These are phyloP conservation scores for Nyctibius grandis DNA, from an alignment of 2,797 vertebrate species.

Conservation along the genomic window DNA sequence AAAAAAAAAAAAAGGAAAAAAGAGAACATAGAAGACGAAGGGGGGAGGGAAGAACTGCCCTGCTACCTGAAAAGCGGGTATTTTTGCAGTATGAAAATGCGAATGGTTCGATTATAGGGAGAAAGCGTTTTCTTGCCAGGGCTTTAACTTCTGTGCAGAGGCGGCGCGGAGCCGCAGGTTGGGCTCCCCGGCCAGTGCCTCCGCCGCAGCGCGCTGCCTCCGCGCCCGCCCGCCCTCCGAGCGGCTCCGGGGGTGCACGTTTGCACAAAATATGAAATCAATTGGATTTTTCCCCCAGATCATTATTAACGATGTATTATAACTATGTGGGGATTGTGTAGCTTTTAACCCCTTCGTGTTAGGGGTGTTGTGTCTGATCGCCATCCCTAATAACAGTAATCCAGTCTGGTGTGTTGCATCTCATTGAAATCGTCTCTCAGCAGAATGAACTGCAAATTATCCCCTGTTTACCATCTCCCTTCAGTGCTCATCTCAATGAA, in stretches of 20 bases:
- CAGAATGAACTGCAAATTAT: constrained; percentile 86
- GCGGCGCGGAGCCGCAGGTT: neutral
- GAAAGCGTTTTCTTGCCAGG: neutral
- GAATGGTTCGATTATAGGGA: neutral
- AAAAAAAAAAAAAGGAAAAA: neutral
- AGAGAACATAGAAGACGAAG: neutral
- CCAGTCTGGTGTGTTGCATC: constrained; percentile 71
- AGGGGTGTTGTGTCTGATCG: constrained; percentile 66
- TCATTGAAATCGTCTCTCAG: constrained; percentile 81
- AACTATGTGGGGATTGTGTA: neutral
- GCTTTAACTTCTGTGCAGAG: neutral
- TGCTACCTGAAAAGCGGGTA: neutral
- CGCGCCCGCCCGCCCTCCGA: neutral
- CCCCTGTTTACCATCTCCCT: constrained; percentile 86
- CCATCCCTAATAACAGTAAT: constrained; percentile 36
- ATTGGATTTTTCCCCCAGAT: neutral
- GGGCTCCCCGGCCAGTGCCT: neutral
- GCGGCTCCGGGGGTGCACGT: neutral
- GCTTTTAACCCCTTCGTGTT: constrained; percentile 66
- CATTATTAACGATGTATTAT: neutral
- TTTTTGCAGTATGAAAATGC: neutral
- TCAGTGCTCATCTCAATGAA: constrained; percentile 85
- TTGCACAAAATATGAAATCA: neutral
- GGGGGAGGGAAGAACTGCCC: neutral
- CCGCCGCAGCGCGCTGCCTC: neutral